Conservation (phyloP, 2,113 vertebrate species). For the Cinclus mexicanus region DNA sequence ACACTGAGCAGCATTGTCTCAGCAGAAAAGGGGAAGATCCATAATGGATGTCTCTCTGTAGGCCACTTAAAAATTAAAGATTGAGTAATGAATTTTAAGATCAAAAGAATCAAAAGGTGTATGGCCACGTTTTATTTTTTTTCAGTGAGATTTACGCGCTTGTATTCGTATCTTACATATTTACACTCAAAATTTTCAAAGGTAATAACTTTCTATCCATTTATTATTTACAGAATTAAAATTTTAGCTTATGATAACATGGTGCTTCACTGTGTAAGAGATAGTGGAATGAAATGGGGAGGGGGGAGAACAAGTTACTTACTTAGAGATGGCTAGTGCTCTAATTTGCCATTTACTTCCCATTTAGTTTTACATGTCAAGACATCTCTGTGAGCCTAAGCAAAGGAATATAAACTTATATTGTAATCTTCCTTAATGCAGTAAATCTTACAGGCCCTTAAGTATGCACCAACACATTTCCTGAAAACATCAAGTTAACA, state of each 20-base stretch:
- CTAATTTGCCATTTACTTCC: neutral
- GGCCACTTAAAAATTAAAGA: neutral
- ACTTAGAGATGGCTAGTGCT: neutral
- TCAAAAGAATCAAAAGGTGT: neutral
- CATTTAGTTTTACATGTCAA: neutral
- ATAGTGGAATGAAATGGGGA: neutral
- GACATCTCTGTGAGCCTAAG: neutral
- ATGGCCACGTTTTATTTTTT: neutral
- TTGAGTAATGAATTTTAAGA: neutral
- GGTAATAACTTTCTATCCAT: neutral
- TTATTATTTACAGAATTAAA: neutral
- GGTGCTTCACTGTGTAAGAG: neutral
- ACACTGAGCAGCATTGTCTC: neutral
- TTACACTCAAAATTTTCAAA: neutral
- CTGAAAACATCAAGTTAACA: neutral
- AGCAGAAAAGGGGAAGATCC: neutral
- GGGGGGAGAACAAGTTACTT: neutral
- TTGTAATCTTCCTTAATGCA: neutral
- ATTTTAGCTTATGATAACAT: neutral
- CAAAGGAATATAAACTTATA: neutral
- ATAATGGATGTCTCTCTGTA: neutral
- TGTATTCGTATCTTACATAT: neutral
- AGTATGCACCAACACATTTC: neutral
- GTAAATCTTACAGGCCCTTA: neutral
- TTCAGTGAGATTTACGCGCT: neutral